Base-by-base conservation (phyloP, 2,113 vertebrate species). In the Muscicapa adusta region DNA sequence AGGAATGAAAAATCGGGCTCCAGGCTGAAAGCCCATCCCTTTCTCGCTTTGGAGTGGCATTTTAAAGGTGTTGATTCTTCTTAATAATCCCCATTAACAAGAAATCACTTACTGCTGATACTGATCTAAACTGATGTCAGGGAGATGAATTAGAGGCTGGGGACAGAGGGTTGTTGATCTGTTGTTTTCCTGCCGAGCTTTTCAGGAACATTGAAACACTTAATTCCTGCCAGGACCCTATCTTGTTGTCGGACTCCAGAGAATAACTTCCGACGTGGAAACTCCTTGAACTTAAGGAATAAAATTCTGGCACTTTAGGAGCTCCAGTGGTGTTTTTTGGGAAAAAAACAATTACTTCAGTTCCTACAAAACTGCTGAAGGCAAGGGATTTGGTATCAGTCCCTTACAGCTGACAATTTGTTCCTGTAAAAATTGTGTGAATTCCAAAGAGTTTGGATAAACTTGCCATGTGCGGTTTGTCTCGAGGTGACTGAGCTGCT, bases 51-150 rank as follows among this genome's bases (percentile, higher is more conserved):
- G 82, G 56, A 94, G 53, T 15, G 76, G 40, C 75, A 2, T 91
- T 92, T 85, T 93, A 68, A 84, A 95, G 93, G 82, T 96, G 90
- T 93, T 93, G 93, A 90, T 93, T 94, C 85, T 96, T 85, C 91
- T 83, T 96, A 91, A 94, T 94, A 96, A 96, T 92, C 78, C 75
- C 93, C 72, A 63, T 91, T 97, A 93, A 89, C 33, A 45, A 86
- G 91, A 73, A 95, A 62, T 90, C 85, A 38, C 89, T 94, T 91
- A 93, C 28, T 66, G 60, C 62, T 85, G 94, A 96, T 97, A 95
- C 1, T 1, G 94, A 95, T 97, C 94, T 97, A 45, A 92, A 61
- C 61, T 61, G 84, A 68, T 91, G 95, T 94, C 93, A 95, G 65
- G 14, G 94, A 89, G 93, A 91, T 95, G 72, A 91, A 94, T 91